A percentile compares a stretch with the other conserved stretches of the same genome.
Evolutionary conservation across 2,113 vertebrate species (phyloP).

Genomic region (Larimichthys polyactis): DNA sequence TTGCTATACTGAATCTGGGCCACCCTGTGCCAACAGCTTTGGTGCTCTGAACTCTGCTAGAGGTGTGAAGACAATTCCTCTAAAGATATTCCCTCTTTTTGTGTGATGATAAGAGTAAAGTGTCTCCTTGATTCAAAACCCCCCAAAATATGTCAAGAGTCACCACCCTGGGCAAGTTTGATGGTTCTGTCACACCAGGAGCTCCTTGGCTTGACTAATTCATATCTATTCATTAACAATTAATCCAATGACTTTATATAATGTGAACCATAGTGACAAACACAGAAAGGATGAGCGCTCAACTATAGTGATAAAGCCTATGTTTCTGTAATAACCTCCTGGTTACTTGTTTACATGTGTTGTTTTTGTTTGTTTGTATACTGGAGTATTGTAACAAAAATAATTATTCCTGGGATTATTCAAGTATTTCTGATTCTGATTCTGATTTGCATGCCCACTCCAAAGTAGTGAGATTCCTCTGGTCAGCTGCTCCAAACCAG

Average conservation of each 20-base stretch:
- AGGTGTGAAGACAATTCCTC: background rate
- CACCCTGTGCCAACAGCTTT: background rate
- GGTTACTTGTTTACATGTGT: no score
- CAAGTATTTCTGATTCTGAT: no score
- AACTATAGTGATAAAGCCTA: conserved; percentile 5
- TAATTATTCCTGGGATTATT: no score
- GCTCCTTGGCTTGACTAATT: no score
- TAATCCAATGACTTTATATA: background rate
- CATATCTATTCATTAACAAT: background rate
- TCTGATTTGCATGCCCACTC: conserved; percentile 19
- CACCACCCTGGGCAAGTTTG: background rate
- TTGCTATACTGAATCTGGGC: background rate
- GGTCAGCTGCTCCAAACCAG: conserved; percentile 19
- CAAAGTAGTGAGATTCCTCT: conserved; percentile 16
- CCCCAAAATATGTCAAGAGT: background rate
- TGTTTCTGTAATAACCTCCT: conserved; percentile 32
- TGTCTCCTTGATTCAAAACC: background rate
- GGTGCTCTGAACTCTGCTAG: background rate
- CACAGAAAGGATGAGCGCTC: background rate
- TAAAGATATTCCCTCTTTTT: background rate
- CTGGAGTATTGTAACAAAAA: no score
- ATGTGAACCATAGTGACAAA: background rate
- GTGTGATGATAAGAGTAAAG: background rate
- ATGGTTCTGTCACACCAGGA: background rate
- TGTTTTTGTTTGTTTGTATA: no score